phyloP scores from a whole-genome alignment of 2,888 invertebrate genomes.

The Gerosis bhagava region DNA sequence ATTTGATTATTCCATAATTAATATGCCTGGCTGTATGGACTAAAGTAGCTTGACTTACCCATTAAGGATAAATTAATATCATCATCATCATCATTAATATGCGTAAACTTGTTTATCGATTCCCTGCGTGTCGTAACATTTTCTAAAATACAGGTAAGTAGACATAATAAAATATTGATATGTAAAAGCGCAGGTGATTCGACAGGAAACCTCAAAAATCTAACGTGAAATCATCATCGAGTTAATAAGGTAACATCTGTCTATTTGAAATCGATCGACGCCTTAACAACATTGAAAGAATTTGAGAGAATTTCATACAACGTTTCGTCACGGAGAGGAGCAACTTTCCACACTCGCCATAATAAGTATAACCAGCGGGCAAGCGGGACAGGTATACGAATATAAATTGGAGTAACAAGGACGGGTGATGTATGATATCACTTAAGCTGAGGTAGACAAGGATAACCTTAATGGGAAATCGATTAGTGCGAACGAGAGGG shows the following conservation, averaged over 20 bases:
- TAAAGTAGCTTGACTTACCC: too few species aligned
- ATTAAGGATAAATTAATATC: too few species aligned
- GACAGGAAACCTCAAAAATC: slow-evolving; percentile 34
- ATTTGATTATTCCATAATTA: too few species aligned
- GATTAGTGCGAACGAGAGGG: slow-evolving; percentile 48
- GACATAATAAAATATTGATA: too few species aligned
- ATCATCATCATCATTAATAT: not conserved
- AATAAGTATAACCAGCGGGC: slow-evolving; percentile 52
- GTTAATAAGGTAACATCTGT: slow-evolving; percentile 51
- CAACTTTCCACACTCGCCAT: slow-evolving; percentile 68
- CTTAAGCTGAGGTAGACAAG: slow-evolving; percentile 55
- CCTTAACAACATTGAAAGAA: slow-evolving; percentile 15
- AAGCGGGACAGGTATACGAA: slow-evolving; percentile 34
- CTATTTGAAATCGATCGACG: slow-evolving; percentile 40
- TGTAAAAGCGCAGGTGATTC: slow-evolving; percentile 35
- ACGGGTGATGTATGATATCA: slow-evolving; percentile 49
- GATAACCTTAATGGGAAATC: slow-evolving; percentile 48
- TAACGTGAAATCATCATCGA: slow-evolving; percentile 32
- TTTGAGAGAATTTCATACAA: slow-evolving; percentile 12
- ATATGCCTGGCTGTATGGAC: too few species aligned
- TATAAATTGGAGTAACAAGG: slow-evolving; percentile 45
- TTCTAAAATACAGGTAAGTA: slow-evolving; percentile 19
- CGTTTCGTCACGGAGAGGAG: slow-evolving; percentile 48
- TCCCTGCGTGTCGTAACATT: slow-evolving; percentile 8
- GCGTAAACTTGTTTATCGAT: slow-evolving; percentile 1